These are phyloP conservation scores for Porites evermanni DNA, from an alignment of 92 coral and sea anemone genomes.

Conservation along the genomic window DNA sequence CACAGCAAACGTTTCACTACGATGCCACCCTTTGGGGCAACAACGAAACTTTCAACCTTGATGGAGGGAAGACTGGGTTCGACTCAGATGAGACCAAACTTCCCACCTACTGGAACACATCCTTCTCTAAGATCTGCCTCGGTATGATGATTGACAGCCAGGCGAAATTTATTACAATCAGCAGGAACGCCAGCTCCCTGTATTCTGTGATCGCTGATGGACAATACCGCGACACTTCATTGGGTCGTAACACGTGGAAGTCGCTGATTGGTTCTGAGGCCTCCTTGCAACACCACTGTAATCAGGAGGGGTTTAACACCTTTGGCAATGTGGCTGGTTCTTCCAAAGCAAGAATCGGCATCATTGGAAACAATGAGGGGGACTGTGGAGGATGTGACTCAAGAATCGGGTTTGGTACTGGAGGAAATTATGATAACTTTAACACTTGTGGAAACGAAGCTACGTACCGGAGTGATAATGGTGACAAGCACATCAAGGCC, in stretches of 20 bases:
- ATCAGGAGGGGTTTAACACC: neutral
- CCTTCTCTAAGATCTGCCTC: slow-evolving; percentile 1
- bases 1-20: neutral
- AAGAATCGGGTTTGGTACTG: slow-evolving; percentile 1
- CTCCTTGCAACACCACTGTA: neutral
- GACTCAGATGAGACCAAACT: neutral
- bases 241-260: slow-evolving; percentile 14
- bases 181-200: neutral
- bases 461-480: neutral
- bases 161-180: neutral
- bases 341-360: neutral
- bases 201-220: neutral
- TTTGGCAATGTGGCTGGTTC: neutral
- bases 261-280: neutral
- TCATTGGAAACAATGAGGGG: neutral
- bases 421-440: neutral
- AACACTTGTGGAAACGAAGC: slow-evolving; percentile 12
- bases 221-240: neutral
- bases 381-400: neutral
- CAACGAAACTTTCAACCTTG: neutral
- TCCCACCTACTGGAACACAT: neutral
- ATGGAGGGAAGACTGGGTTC: neutral
- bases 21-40: neutral
- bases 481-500: neutral
- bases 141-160: neutral